Evolutionary conservation across 2,888 invertebrate genomes (phyloP).

Genomic region (Achlya flavicornis): DNA sequence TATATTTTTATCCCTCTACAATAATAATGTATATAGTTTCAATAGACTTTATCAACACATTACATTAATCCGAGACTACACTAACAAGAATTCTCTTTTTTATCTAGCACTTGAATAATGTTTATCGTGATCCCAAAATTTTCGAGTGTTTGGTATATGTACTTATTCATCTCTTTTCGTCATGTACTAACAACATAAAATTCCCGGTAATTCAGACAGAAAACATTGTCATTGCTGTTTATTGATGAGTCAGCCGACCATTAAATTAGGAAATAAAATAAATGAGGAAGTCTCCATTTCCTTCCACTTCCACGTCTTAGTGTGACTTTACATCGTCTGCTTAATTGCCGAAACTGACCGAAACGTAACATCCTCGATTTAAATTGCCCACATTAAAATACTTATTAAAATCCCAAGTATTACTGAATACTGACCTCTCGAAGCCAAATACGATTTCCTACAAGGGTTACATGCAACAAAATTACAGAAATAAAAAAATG

Average conservation of each 20-base stretch:
- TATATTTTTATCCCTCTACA: too few species aligned
- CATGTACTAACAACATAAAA: too few species aligned
- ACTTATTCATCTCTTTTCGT: too few species aligned
- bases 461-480: neutral
- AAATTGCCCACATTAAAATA: neutral
- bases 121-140: too few species aligned
- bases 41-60: too few species aligned
- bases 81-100: neutral
- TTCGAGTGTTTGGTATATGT: too few species aligned
- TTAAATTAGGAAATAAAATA: slow-evolving; percentile 7
- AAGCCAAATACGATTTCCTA: neutral
- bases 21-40: too few species aligned
- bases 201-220: neutral
- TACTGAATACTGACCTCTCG: neutral
- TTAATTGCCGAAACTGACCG: neutral
- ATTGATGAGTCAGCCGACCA: neutral
- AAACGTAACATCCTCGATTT: neutral
- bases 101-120: slow-evolving; percentile 1
- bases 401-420: neutral
- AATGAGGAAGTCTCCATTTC: slow-evolving; percentile 1
- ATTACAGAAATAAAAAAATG: slow-evolving; percentile 4
- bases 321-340: neutral
- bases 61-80: too few species aligned
- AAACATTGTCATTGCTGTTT: neutral
- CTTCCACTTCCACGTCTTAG: neutral